phyloP scores from a whole-genome alignment of 2,888 invertebrate genomes.

The Apodemia duryi region DNA sequence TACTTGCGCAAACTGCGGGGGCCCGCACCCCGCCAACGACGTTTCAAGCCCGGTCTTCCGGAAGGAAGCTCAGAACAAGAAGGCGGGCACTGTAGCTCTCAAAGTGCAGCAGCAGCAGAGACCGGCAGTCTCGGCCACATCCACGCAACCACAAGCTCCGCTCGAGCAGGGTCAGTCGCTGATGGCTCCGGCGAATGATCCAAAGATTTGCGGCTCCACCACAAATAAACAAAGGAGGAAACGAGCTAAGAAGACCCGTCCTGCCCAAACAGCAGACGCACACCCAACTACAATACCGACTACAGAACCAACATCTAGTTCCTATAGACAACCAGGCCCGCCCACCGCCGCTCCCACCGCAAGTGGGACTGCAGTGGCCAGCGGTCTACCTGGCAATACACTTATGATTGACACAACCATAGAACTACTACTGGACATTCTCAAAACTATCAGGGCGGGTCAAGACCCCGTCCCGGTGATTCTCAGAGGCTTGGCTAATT shows the following conservation, averaged over 20 bases:
- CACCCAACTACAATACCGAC: too few species aligned
- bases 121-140: constrained; percentile 17
- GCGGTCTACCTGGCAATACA: not conserved
- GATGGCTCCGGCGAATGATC: not conserved
- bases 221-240: fast-evolving
- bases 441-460: not conserved
- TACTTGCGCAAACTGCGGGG: not conserved
- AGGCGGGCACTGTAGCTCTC: constrained; percentile 22
- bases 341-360: not conserved
- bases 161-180: not conserved
- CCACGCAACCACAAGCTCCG: not conserved
- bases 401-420: not conserved
- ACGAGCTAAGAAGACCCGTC: not conserved
- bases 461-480: not conserved
- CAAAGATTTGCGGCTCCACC: not conserved
- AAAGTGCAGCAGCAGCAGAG: not conserved
- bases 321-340: not conserved
- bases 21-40: not conserved
- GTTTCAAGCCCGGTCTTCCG: not conserved
- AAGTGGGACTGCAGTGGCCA: not conserved
- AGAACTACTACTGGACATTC: not conserved
- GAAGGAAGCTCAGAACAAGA: constrained; percentile 24
- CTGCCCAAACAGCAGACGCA: not conserved
- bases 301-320: not conserved
- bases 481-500: not conserved